A percentile compares a stretch with the other conserved stretches of the same genome.
These are phyloP conservation scores for Chrysaora quinquecirrha DNA, from an alignment of 30 jellyfish, hydroid and myxozoan species.

Conservation along the genomic window DNA sequence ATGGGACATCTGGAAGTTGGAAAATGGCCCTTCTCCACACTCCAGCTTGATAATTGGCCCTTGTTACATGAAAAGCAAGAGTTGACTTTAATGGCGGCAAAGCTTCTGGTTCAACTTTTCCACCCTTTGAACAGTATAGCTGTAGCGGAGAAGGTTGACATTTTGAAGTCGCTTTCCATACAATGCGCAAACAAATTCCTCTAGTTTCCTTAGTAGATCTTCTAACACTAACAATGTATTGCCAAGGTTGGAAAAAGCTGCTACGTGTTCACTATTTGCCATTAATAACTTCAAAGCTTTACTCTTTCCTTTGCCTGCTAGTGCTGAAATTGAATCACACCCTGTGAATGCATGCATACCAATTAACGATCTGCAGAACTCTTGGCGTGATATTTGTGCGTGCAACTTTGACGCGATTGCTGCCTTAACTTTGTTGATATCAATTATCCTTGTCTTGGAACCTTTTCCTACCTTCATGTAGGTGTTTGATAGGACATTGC, in stretches of 20 bases:
- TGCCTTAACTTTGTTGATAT: constrained; percentile 7
- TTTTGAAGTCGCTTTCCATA: constrained; percentile 19
- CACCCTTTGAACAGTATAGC: neutral
- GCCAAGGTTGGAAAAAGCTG: constrained; percentile 3
- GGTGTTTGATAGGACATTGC: too few relatives aligned
- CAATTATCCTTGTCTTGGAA: constrained; percentile 32
- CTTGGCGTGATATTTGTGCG: constrained; percentile 16
- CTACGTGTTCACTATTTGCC: neutral
- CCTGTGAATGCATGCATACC: constrained; percentile 45
- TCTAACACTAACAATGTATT: constrained; percentile 12
- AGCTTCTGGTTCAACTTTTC: neutral
- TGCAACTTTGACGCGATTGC: neutral
- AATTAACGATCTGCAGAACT: constrained; percentile 9
- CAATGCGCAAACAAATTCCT: constrained; percentile 36
- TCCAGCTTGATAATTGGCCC: constrained; percentile 37
- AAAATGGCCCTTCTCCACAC: constrained; percentile 55
- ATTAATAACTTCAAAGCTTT: constrained; percentile 10
- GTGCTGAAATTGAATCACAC: constrained; percentile 26
- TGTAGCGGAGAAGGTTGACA: constrained; percentile 28
- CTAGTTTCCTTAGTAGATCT: constrained; percentile 13
- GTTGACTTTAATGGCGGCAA: neutral
- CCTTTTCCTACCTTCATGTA: too few relatives aligned
- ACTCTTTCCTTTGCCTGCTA: constrained; percentile 36
- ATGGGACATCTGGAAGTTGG: constrained; percentile 47
- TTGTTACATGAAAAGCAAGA: neutral